phyloP scores from a whole-genome alignment of 2,888 invertebrate genomes.

The Chloromyia formosa region DNA sequence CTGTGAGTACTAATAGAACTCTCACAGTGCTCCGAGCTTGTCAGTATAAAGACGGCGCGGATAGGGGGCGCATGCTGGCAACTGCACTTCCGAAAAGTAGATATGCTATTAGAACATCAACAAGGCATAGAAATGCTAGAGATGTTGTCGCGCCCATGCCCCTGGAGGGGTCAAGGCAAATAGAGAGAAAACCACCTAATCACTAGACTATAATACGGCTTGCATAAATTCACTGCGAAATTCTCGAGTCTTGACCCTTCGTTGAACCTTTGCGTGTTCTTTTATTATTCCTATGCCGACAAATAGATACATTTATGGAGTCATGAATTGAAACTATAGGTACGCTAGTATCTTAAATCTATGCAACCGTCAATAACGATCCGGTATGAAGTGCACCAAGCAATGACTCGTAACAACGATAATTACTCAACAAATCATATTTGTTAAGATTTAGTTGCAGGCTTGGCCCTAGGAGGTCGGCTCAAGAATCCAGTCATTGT shows the following conservation, averaged over 20 bases:
- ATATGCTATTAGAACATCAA: too few relatives aligned
- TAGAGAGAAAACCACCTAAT: too few relatives aligned
- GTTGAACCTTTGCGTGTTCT: constrained; percentile 31
- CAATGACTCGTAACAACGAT: background rate
- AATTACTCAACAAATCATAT: constrained; percentile 37
- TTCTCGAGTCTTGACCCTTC: constrained; percentile 28
- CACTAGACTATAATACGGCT: background rate
- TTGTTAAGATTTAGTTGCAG: constrained; percentile 7
- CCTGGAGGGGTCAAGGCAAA: too few relatives aligned
- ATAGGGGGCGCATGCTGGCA: too few relatives aligned
- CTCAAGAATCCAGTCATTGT: background rate
- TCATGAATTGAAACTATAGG: background rate
- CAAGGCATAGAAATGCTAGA: too few relatives aligned
- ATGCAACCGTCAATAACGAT: constrained; percentile 13
- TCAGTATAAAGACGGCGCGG: too few relatives aligned
- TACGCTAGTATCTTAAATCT: background rate
- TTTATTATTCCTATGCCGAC: constrained; percentile 3
- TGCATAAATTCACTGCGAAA: constrained; percentile 23
- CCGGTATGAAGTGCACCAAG: background rate
- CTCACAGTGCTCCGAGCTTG: too few relatives aligned
- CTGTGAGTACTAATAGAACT: too few relatives aligned
- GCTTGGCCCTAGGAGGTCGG: background rate
- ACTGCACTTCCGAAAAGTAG: too few relatives aligned
- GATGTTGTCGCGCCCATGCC: too few relatives aligned
- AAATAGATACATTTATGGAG: background rate